These are phyloP conservation scores for Xestobium rufovillosum DNA, from an alignment of 2,888 invertebrate genomes.

Conservation along the genomic window DNA sequence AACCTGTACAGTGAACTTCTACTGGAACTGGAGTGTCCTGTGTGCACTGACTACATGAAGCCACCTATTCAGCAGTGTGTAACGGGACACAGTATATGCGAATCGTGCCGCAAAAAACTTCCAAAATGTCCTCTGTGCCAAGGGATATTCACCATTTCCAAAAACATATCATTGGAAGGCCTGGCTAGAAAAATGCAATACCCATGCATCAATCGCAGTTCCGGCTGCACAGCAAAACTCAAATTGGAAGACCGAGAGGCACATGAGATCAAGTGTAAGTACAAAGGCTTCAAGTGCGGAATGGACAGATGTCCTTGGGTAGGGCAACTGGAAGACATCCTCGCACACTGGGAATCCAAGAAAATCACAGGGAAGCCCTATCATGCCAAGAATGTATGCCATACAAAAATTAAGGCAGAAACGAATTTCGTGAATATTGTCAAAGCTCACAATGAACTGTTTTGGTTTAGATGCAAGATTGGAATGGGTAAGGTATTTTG, in stretches of 20 bases:
- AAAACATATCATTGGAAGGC: constrained; percentile 26
- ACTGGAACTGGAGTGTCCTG: constrained; percentile 27
- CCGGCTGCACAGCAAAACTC: constrained; percentile 23
- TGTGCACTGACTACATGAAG: constrained; percentile 27
- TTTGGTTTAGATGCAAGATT: constrained; percentile 29
- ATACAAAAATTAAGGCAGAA: constrained; percentile 25
- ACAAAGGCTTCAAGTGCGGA: constrained; percentile 24
- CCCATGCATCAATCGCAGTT: constrained; percentile 24
- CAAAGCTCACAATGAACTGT: constrained; percentile 23
- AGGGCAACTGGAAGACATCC: constrained; percentile 22
- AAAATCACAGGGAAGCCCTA: constrained; percentile 25
- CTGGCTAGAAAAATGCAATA: constrained; percentile 27
- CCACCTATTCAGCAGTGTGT: constrained; percentile 27
- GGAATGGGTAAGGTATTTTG: constrained; percentile 22
- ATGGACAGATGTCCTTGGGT: constrained; percentile 26
- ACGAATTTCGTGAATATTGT: constrained; percentile 26
- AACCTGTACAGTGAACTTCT: constrained; percentile 23
- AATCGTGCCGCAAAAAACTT: constrained; percentile 22
- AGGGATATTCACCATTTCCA: constrained; percentile 24
- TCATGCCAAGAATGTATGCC: constrained; percentile 23
- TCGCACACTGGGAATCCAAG: constrained; percentile 26
- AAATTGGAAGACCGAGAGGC: constrained; percentile 22
- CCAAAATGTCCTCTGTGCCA: constrained; percentile 26
- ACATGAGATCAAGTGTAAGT: constrained; percentile 24
- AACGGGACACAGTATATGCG: constrained; percentile 27